Evolutionary conservation across 2,113 vertebrate genomes (phyloP), one percentile per base, ranked within the genome.

Genomic region (Phalacrocorax carbo): DNA sequence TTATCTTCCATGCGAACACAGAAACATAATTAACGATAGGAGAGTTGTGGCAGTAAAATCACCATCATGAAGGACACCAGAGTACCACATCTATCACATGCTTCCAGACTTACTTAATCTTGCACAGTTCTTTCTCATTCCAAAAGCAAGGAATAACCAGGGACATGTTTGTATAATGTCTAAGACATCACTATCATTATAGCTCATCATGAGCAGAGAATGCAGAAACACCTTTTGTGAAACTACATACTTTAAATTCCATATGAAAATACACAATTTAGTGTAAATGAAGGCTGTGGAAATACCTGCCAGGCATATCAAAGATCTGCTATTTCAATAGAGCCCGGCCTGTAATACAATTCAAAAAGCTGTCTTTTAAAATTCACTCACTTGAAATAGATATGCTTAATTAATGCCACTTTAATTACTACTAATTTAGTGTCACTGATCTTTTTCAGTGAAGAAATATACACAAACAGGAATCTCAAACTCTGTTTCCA

Each of bases 321-420:
- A 57, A 64, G 51, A 81, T 51, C 38, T 83, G 64, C 71, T 79
- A 18, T 78, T 92, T 77, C 86, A 92, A 52, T 49, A 88, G 13
- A 85, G 64, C 60, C 42, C 32, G 48, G 60, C 42, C 64, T 78
- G 26, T 25, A 93, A 91, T 10, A 85, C 61, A 89, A 84, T 68
- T 89, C 89, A 76, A 46, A 76, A 46, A 72, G 84, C 44, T 65
- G 46, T 75, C 84, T 90, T 88, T 88, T 66, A 95, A 83, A 70
- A 86, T 80, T 70, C 71, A 86, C 18, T 81, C 26, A 40, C 73
- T 92, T 78, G 71, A 94, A 92, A 90, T 54, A 75, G 68, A 94
- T 83, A 90, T 61, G 60, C 46, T 91, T 86, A 85, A 93, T 96
- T 87, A 93, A 96, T 76, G 52, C 65, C 48, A 79, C 73, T 86